Base-by-base conservation (phyloP, 2,113 vertebrate genomes). In the Hyperopisus bebe region DNA sequence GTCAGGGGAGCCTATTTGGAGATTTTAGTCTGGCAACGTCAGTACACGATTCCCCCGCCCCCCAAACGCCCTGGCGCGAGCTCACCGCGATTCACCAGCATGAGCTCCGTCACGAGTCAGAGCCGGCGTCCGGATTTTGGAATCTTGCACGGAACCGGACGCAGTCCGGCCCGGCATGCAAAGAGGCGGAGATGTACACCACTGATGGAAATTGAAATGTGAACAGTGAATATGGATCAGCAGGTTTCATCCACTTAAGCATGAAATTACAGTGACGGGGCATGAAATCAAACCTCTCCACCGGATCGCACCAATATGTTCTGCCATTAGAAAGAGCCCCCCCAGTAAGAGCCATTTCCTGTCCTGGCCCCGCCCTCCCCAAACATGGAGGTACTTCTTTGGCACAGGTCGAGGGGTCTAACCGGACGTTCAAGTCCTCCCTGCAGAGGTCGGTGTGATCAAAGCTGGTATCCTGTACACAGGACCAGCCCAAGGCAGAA, bases 161-260 rank as follows among this genome's bases (percentile, higher is more conserved):
- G 1, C 21, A n/a, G 21, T 9, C 53, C 9, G 31, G 39, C 53
- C 4, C 24, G 6, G 44, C 17, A n/a, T 46, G 85, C 53, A 10
- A 58, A 87, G 86, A 58, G 24, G 42, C 9, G n/a, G 44, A 47
- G 27, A 70, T n/a, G 74, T 13, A n/a, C 21, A 55, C 42, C 8
- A 39, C 44, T 82, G 66, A 88, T 50, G 87, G 35, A 47, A 88
- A 74, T 27, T 46, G 87, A 74, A 88, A 80, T 13, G 87, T 47
- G 87, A 88, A n/a, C 62, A 74, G 58, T 8, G 74, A 53, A 55
- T 53, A 89, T 19, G 50, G 48, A 53, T 55, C 74, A 83, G 88
- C 50, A 58, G 50, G 50, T 53, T 89, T 89, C 88, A 82, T 50
- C 74, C 88, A 83, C 50, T 42, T 55, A 44, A 88, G 87, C 87